Conservation (phyloP, 37 sponge, comb jelly and placozoan genomes). For the Ianthella basta region DNA sequence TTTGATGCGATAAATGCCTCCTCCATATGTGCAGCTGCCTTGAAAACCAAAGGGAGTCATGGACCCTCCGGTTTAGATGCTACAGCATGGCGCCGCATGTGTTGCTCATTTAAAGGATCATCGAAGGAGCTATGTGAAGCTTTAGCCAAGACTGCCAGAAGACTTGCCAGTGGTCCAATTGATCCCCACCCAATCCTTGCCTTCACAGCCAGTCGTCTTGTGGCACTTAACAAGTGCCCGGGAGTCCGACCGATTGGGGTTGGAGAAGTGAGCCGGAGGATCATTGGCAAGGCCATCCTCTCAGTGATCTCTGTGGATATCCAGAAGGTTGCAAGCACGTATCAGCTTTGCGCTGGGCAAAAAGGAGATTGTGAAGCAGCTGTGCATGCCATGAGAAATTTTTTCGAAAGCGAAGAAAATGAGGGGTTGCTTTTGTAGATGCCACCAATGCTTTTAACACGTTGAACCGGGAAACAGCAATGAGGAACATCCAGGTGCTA, state of each 20-base stretch:
- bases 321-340: not conserved
- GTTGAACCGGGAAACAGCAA: conserved; percentile 39
- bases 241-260: conserved; percentile 20
- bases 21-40: not conserved
- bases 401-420: not conserved
- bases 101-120: conserved; percentile 9
- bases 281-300: not conserved
- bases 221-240: conserved; percentile 2
- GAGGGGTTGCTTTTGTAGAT: conserved; percentile 14
- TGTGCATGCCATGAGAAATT: conserved; percentile 2
- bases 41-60: conserved; percentile 23
- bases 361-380: not conserved
- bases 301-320: not conserved
- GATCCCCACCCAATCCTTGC: not conserved
- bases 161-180: conserved; percentile 1
- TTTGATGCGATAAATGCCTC: not conserved
- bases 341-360: not conserved
- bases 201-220: not conserved
- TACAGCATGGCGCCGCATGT: conserved; percentile 18
- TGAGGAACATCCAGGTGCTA: conserved; percentile 32
- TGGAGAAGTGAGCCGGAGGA: not conserved
- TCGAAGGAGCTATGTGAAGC: conserved; percentile 21
- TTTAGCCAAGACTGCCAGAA: not conserved
- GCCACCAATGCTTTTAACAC: conserved; percentile 40
- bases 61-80: conserved; percentile 21